These are phyloP conservation scores for Zaprionus kolodkinae DNA, from an alignment of 1,140 invertebrate genomes.

Conservation along the genomic window DNA sequence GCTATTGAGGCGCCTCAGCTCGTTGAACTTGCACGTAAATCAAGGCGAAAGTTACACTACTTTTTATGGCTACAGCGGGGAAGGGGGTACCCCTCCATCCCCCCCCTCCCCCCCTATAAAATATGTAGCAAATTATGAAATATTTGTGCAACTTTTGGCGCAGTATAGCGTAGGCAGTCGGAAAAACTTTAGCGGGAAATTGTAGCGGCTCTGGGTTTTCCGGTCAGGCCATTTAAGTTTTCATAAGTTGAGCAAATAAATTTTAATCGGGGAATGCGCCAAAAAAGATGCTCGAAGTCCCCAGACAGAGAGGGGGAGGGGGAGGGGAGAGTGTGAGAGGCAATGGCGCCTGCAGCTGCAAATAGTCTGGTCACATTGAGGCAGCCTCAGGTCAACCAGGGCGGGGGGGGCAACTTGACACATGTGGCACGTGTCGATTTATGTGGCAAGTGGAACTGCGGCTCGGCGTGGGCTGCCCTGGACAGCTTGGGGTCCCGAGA, in stretches of 20 bases:
- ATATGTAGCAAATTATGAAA: slow-evolving; percentile 81
- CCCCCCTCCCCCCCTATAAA: slow-evolving; percentile 70
- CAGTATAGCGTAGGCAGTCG: background rate
- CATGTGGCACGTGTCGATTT: slow-evolving; percentile 3
- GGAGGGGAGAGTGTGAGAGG: background rate
- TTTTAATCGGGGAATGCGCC: slow-evolving; percentile 78
- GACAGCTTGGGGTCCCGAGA: background rate
- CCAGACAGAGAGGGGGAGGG: background rate
- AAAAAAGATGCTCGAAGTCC: slow-evolving; percentile 36
- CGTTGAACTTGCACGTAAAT: slow-evolving; percentile 41
- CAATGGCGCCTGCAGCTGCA: slow-evolving; percentile 41
- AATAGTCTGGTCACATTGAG: slow-evolving; percentile 21
- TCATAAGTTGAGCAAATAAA: slow-evolving; percentile 80
- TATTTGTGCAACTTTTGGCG: slow-evolving; percentile 74
- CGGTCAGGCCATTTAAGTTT: slow-evolving; percentile 78
- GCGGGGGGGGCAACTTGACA: background rate
- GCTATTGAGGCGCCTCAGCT: background rate
- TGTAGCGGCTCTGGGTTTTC: background rate
- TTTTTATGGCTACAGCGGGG: slow-evolving; percentile 15
- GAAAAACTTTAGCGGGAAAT: background rate
- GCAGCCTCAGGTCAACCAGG: background rate
- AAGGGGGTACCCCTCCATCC: slow-evolving; percentile 39
- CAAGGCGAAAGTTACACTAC: slow-evolving; percentile 30
- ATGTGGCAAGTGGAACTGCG: background rate
- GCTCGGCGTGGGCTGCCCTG: background rate